Evolutionary conservation across 2,113 vertebrate genomes (phyloP).

Genomic region (Tautogolabrus adspersus): DNA sequence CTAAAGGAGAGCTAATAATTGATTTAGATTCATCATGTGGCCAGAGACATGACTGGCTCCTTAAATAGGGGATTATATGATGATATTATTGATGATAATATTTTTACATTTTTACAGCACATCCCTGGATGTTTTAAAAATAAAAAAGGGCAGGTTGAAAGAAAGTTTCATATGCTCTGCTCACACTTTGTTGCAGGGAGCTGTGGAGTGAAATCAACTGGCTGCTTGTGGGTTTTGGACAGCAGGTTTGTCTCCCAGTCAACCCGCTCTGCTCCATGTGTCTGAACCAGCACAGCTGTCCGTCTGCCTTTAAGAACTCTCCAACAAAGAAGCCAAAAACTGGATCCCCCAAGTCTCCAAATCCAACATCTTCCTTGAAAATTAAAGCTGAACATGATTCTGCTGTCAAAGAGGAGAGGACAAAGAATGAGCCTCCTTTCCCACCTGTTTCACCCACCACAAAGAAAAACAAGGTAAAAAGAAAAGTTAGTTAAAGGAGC

Average conservation of each 20-base stretch:
- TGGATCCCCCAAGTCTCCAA: conserved; percentile 18
- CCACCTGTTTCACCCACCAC: background rate
- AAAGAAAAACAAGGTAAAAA: conserved; percentile 23
- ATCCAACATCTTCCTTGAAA: conserved; percentile 6
- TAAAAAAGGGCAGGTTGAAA: no score
- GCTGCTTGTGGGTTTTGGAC: conserved; percentile 96
- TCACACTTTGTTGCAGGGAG: conserved; percentile 81
- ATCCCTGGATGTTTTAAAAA: background rate
- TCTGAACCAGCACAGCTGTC: conserved; percentile 91
- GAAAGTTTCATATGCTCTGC: background rate
- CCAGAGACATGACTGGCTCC: no score
- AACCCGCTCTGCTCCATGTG: conserved; percentile 89
- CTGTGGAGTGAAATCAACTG: conserved; percentile 96
- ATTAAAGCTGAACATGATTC: conserved; percentile 47
- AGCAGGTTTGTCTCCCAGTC: conserved; percentile 93
- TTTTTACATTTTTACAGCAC: background rate
- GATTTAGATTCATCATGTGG: no score
- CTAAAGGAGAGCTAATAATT: no score
- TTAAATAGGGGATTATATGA: no score
- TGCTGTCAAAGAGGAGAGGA: conserved; percentile 40
- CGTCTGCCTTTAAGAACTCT: conserved; percentile 81
- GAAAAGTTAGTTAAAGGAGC: conserved; percentile 2
- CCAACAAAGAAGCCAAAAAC: conserved; percentile 72
- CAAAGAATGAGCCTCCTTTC: conserved; percentile 16
- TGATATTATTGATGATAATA: no score